Evolutionary conservation across 2,888 invertebrate genomes (phyloP), one percentile per base, ranked within the genome.

Genomic region (Frankliniella intonsa): DNA sequence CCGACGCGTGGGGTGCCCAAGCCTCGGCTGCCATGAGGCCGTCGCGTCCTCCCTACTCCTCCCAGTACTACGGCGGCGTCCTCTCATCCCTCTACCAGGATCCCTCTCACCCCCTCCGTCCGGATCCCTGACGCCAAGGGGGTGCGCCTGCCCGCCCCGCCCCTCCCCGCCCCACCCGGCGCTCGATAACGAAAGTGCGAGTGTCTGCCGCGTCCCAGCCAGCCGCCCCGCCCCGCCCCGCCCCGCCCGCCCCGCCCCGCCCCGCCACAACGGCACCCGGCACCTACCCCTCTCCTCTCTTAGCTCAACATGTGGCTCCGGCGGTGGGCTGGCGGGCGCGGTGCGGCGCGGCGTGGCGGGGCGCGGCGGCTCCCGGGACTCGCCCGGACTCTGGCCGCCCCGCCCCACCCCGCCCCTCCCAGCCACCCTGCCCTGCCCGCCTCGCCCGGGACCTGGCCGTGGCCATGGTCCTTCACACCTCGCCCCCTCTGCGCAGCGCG

Each of bases 171-270:
- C 38, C 38, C 38, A 38, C 38, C 38, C 38, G 38, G 38, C 69
- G 69, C 69, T 76, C 69, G 69, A 76, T 76, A 76, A 76, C 69
- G 69, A 76, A 76, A 76, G 69, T 76, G 69, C 69, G 69, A 76
- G 69, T 76, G 69, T 76, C 69, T 76, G 22, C 22, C 69, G 69
- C 9, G 22, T 9, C 22, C 69, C n/a, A 7, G 9, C 22, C 69
- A 25, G 69, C 22, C 69, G 22, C 22, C n/a, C 19, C 65, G n/a
- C 22, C n/a, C 69, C 69, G 11, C 22, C 22, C n/a, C 22, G 22
- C 22, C 9, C 22, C 69, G n/a, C 69, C 69, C n/a, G 69, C 7
- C 55, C 55, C 3, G 7, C 62, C 3, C 17, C 14, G 55, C 55
- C 62, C 25, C 12, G 69, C 22, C 69, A 5, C 12, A 12, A 3